Base-by-base conservation (phyloP, 2,113 vertebrate genomes). In the Phalacrocorax pelagicus region DNA sequence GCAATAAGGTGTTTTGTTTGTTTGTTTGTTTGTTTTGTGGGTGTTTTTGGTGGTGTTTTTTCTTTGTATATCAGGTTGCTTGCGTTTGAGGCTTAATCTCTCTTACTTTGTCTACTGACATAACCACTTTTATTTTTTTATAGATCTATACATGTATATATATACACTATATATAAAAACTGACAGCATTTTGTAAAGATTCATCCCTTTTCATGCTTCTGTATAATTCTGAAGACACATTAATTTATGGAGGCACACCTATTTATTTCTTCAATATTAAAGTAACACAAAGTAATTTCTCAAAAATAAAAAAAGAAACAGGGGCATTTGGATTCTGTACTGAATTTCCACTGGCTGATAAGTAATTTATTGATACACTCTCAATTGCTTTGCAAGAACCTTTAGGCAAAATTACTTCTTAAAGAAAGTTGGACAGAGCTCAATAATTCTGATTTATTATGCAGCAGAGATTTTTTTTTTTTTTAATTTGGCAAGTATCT, bases 371-470 rank as follows among this genome's bases (percentile, higher is more conserved):
- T 58, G 63, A 93, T 17, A 66, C 8, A 36, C 20, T 36, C 24
- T 89, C 20, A 89, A 47, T 38, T 57, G 29, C 32, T 92, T n/a
- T 61, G 83, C 36, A 94, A 92, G 46, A 95, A 86, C 8, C 15
- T 89, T 58, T 86, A 95, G 24, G 21, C 32, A 92, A 75, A 94
- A 95, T 84, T 93, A 75, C 21, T 57, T 96, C 72, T 61, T 91
- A 51, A 34, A 94, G 69, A 57, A 95, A 90, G 44, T 65, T 47
- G 59, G n/a, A 81, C 57, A 77, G 55, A 86, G 61, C 67, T 94
- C 52, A 93, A 54, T 65, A 92, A 95, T 81, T 90, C 46, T 93
- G 82, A 93, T 91, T 96, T 67, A 94, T 52, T 94, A 65, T 1
- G 27, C 57, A 94, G 49, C 46, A 75, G 8, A 69, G 71, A 92